Conservation (phyloP, 2,113 vertebrate species). For the Leiothrix lutea region DNA sequence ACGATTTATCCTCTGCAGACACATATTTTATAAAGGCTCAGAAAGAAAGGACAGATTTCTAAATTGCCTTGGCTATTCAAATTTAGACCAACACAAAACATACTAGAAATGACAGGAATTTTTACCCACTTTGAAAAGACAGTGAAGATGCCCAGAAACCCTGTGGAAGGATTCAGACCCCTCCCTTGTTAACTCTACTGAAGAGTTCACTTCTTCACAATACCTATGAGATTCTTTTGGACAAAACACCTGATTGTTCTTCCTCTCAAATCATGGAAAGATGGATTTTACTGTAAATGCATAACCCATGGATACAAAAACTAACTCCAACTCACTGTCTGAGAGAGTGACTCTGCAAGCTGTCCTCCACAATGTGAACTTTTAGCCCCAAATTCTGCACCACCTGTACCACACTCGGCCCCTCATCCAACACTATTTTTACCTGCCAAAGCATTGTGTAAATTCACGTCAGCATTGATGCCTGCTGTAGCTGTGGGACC, state of each 20-base stretch:
- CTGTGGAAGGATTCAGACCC: rapidly evolving
- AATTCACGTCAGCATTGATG: background rate
- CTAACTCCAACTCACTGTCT: rapidly evolving
- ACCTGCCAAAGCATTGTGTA: background rate
- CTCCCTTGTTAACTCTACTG: background rate
- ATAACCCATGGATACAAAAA: background rate
- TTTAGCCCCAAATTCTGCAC: background rate
- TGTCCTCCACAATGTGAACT: rapidly evolving
- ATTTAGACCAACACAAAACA: constrained; percentile 20
- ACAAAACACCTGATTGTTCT: background rate
- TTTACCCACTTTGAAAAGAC: background rate
- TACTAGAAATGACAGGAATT: background rate
- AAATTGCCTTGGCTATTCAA: constrained; percentile 21
- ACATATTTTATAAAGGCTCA: background rate
- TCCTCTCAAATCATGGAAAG: background rate
- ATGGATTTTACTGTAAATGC: background rate
- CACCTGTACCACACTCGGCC: background rate
- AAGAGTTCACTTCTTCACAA: background rate
- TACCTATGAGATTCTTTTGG: background rate
- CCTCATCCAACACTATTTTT: background rate
- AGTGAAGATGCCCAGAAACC: background rate
- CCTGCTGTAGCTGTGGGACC: background rate
- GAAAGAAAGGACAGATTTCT: constrained; percentile 29
- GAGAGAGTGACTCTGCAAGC: background rate
- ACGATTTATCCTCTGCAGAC: background rate